Evolutionary conservation across 1,140 invertebrate species (phyloP).

Genomic region (Drosophila lini): DNA sequence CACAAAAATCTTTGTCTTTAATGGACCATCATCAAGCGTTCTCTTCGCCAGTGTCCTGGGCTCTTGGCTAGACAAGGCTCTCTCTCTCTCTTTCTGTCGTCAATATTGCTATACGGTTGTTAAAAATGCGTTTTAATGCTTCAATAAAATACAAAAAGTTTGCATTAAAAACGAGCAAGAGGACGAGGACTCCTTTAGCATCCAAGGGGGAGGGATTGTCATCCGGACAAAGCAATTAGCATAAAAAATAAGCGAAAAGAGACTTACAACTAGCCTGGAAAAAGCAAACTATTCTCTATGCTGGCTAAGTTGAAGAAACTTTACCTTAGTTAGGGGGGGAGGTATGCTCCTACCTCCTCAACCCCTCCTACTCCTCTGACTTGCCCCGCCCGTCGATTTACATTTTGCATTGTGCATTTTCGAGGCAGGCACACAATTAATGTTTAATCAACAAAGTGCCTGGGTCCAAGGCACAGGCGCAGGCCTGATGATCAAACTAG

Average conservation of each 20-base stretch:
- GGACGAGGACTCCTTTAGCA: too few species aligned
- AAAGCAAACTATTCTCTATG: not conserved
- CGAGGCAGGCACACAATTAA: slow-evolving; percentile 57
- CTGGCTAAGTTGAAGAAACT: not conserved
- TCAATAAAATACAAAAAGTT: slow-evolving; percentile 84
- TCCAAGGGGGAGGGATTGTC: not conserved
- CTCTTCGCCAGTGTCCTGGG: slow-evolving; percentile 22
- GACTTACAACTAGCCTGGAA: not conserved
- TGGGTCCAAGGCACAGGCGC: not conserved
- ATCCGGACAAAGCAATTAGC: slow-evolving; percentile 73
- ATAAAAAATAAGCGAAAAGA: slow-evolving; percentile 54
- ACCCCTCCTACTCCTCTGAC: not conserved
- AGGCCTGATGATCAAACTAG: slow-evolving; percentile 50
- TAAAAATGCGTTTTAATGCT: slow-evolving; percentile 84
- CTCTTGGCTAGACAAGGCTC: slow-evolving; percentile 41
- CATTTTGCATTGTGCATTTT: slow-evolving; percentile 42
- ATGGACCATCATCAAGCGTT: slow-evolving; percentile 82
- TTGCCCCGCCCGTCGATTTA: slow-evolving; percentile 21
- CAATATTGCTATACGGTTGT: slow-evolving; percentile 80
- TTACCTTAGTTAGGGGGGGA: not conserved
- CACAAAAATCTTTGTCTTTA: slow-evolving; percentile 83
- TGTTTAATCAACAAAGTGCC: slow-evolving; percentile 71
- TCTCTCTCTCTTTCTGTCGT: slow-evolving; percentile 23
- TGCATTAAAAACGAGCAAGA: slow-evolving; percentile 61
- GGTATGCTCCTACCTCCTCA: not conserved